Evolutionary conservation across 2,888 invertebrate species (phyloP), one percentile per base, ranked within the genome.

Genomic region (Patella ulyssiponensis): DNA sequence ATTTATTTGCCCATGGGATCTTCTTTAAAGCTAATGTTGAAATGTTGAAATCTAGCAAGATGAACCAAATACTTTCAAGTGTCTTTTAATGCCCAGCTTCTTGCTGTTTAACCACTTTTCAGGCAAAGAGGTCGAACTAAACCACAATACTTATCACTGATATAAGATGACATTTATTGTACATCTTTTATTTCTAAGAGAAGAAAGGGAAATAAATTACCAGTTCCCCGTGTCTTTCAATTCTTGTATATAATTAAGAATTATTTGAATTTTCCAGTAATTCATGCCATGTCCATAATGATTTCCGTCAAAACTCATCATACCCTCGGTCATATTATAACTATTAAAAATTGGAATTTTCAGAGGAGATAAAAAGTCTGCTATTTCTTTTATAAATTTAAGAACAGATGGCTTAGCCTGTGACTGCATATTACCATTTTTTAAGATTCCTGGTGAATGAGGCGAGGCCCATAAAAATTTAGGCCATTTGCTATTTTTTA

Each of bases 391-490:
- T 71, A 80, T 82, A 56, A 75, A 82, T 2, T 23, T 5, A 20
- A 44, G 53, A 5, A 79, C 74, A 27, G 71, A 77, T 4, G 78
- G 76, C 14, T 17, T 71, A 52, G 56, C 76, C 54, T 80, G 80
- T 12, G 52, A 52, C 17, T 52, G 51, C 15, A 77, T 20, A 11
- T 77, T 74, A 2, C 80, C 80, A n/a, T 80, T 76, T 23, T 79
- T 82, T 64, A 82, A 53, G 33, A 82, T 64, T 23, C 82, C 82
- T 14, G 80, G 80, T 1, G 79, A 74, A 53, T 80, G 80, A 15
- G 75, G 74, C 20, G 76, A 44, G 9, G 80, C 73, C 81, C 81
- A 81, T 4, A 81, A 51, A 14, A 80, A 20, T 51, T 69, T 75
- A 17, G 81, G 81, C 76, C 76, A 77, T n/a, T 54, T n/a, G 12